These are phyloP conservation scores for Tachina lurida DNA, from an alignment of 2,888 invertebrate genomes.

Conservation along the genomic window DNA sequence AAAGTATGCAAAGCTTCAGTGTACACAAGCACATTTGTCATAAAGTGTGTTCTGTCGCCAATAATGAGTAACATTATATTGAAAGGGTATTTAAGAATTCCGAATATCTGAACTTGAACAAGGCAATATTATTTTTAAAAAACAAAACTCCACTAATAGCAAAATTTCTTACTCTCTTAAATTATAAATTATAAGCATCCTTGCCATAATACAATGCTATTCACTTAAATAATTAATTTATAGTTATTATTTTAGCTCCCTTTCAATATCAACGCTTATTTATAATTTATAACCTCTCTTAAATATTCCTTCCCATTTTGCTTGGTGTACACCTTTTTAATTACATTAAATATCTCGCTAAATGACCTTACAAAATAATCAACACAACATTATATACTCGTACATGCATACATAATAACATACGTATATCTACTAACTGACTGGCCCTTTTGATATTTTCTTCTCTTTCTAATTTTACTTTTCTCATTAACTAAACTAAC, in stretches of 20 bases:
- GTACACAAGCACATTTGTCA: no score
- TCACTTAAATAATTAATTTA: conserved; percentile 24
- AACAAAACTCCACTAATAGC: no score
- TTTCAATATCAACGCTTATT: conserved; percentile 9
- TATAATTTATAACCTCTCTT: conserved; percentile 5
- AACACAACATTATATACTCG: conserved; percentile 29
- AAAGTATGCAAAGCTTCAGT: no score
- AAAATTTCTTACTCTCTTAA: not conserved
- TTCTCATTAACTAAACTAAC: conserved; percentile 47
- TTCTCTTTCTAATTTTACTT: not conserved
- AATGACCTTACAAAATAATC: conserved; percentile 64
- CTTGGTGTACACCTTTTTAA: conserved; percentile 54
- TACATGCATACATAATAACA: no score
- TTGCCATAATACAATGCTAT: not conserved
- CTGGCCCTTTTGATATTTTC: conserved; percentile 28
- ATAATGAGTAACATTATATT: no score
- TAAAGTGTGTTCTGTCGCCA: no score
- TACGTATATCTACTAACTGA: conserved; percentile 17
- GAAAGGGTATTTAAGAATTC: no score
- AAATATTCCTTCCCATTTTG: conserved; percentile 28
- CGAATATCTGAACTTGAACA: no score
- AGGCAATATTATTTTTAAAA: no score
- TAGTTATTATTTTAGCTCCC: not conserved
- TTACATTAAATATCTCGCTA: conserved; percentile 66
- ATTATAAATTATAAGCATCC: not conserved